These are phyloP conservation scores for Apogon hyalosoma DNA, from an alignment of 2,797 vertebrate genomes.

Conservation along the genomic window DNA sequence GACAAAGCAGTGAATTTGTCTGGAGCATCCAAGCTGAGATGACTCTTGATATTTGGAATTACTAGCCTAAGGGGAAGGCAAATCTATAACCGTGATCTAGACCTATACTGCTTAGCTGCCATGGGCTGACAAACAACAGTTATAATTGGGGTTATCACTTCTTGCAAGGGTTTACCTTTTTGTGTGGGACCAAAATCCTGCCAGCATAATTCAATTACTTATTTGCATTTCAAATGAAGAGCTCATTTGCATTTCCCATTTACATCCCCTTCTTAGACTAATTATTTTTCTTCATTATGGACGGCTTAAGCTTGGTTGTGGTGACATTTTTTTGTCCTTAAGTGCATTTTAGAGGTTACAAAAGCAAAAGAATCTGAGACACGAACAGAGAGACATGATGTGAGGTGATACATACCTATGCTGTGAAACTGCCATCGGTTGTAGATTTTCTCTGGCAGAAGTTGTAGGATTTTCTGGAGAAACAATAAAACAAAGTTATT, in stretches of 20 bases:
- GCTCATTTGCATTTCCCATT: constrained; percentile 82
- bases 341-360: constrained; percentile 53
- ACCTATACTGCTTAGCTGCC: constrained; percentile 49
- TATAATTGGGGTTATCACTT: constrained; percentile 79
- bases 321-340: constrained; percentile 47
- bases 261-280: constrained; percentile 70
- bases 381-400: background rate
- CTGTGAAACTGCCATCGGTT: constrained; percentile 99
- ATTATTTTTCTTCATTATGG: constrained; percentile 77
- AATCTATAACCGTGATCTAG: constrained; percentile 49
- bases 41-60: constrained; percentile 57
- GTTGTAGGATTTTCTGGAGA: constrained; percentile 96
- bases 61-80: constrained; percentile 36
- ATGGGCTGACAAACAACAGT: constrained; percentile 54
- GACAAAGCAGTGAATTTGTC: constrained; percentile 28
- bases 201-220: constrained; percentile 80
- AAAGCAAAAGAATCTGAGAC: constrained; percentile 14
- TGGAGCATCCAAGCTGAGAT: constrained; percentile 29
- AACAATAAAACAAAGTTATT: constrained; percentile 35
- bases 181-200: constrained; percentile 69
- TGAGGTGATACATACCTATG: constrained; percentile 90
- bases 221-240: constrained; percentile 84
- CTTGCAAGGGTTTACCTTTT: constrained; percentile 61
- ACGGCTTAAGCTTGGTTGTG: constrained; percentile 57
- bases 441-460: constrained; percentile 98